Percentiles rank a stretch among this genome's conserved stretches.
Evolutionary conservation across 2,797 vertebrate genomes (phyloP).

Genomic region (Brachymystax lenok): DNA sequence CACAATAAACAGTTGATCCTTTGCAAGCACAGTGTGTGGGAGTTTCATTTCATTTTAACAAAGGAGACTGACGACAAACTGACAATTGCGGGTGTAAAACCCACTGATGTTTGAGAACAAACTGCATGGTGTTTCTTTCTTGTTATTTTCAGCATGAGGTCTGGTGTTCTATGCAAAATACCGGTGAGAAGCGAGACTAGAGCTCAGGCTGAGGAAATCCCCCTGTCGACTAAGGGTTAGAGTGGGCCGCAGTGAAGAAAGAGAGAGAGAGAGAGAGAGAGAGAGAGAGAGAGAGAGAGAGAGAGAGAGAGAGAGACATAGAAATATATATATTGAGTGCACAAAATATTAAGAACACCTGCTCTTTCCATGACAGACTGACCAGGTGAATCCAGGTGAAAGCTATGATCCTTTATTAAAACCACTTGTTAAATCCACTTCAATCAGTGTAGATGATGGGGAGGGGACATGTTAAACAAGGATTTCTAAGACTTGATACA

Average conservation of each 20-base stretch:
- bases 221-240: neutral
- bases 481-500: no score
- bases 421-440: no score
- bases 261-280: neutral
- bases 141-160: slow-evolving; percentile 1
- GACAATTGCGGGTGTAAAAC: neutral
- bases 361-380: no score
- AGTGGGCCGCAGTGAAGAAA: neutral
- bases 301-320: neutral
- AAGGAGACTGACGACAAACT: neutral
- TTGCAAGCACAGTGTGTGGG: no score
- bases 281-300: neutral
- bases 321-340: neutral
- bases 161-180: neutral
- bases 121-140: neutral
- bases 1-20: no score
- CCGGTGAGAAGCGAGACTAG: neutral
- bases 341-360: no score
- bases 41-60: neutral
- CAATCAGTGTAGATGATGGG: no score
- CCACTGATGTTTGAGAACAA: neutral
- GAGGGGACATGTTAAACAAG: no score
- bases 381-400: no score
- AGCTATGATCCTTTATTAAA: no score
- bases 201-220: neutral